These are phyloP conservation scores for Butastur rufipennis DNA, from an alignment of 2,113 vertebrate species.

Conservation along the genomic window DNA sequence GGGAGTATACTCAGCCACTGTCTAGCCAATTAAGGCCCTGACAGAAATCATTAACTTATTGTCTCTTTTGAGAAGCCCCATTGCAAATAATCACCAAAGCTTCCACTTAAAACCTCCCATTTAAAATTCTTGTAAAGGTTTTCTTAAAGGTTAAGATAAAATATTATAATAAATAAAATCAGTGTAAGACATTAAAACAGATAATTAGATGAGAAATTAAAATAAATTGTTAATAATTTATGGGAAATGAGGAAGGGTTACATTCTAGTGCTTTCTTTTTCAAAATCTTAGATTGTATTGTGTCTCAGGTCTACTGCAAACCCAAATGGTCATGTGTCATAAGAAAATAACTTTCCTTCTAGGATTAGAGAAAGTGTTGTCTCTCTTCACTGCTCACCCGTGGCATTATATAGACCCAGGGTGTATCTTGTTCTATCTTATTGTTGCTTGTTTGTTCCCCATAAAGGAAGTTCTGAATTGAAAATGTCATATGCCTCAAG, in stretches of 20 bases:
- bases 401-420: not conserved
- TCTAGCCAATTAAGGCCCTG: not conserved
- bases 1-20: not conserved
- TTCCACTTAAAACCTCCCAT: not conserved
- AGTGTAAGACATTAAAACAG: not conserved
- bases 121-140: not conserved
- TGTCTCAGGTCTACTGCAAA: not conserved
- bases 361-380: not conserved
- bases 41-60: not conserved
- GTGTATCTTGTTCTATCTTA: constrained; percentile 43
- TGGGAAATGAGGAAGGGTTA: not conserved
- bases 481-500: constrained; percentile 27
- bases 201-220: not conserved
- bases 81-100: not conserved
- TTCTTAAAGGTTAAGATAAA: not conserved
- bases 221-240: not conserved
- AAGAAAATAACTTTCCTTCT: not conserved
- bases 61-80: not conserved
- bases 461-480: constrained; percentile 1
- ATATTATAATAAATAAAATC: not conserved
- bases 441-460: not conserved
- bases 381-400: not conserved
- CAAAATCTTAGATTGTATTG: not conserved
- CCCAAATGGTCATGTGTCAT: not conserved
- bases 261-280: not conserved